Evolutionary conservation across 2,797 vertebrate genomes (phyloP).

Genomic region (Acestrorhynchus altus): DNA sequence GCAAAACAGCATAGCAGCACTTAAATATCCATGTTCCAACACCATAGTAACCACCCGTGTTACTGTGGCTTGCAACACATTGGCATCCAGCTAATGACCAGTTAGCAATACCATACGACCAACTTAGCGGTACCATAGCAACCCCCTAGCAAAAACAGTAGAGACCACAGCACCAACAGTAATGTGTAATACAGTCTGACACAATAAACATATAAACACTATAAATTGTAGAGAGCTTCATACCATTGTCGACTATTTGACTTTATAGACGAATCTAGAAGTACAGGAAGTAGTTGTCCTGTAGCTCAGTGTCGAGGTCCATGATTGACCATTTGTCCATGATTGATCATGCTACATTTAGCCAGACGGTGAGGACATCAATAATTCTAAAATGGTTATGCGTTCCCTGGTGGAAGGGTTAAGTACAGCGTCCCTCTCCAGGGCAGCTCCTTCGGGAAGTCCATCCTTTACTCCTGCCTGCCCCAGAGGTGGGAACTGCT

Average conservation of each 20-base stretch:
- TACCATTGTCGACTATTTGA: not conserved
- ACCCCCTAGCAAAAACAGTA: too few relatives aligned
- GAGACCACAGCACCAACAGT: too few relatives aligned
- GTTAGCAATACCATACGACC: too few relatives aligned
- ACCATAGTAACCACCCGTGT: too few relatives aligned
- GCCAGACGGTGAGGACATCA: conserved; percentile 86
- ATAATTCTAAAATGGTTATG: conserved; percentile 87
- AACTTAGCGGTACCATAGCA: too few relatives aligned
- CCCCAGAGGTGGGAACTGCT: conserved; percentile 22
- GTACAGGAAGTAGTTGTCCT: conserved; percentile 17
- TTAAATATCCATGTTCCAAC: too few relatives aligned
- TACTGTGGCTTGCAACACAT: too few relatives aligned
- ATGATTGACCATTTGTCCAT: conserved; percentile 47
- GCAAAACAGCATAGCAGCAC: too few relatives aligned
- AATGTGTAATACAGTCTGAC: too few relatives aligned
- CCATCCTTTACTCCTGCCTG: conserved; percentile 70
- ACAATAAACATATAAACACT: too few relatives aligned
- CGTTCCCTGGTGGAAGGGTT: conserved; percentile 84
- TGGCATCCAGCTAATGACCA: too few relatives aligned
- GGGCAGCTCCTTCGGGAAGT: conserved; percentile 77
- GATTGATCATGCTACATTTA: conserved; percentile 85
- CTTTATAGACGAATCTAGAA: conserved; percentile 14
- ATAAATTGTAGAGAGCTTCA: not conserved
- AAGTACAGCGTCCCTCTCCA: conserved; percentile 79
- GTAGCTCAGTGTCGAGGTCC: conserved; percentile 63